A percentile compares a stretch with the other conserved stretches of the same genome.
Evolutionary conservation across 2,113 vertebrate species (phyloP).

Genomic region (Uria lomvia): DNA sequence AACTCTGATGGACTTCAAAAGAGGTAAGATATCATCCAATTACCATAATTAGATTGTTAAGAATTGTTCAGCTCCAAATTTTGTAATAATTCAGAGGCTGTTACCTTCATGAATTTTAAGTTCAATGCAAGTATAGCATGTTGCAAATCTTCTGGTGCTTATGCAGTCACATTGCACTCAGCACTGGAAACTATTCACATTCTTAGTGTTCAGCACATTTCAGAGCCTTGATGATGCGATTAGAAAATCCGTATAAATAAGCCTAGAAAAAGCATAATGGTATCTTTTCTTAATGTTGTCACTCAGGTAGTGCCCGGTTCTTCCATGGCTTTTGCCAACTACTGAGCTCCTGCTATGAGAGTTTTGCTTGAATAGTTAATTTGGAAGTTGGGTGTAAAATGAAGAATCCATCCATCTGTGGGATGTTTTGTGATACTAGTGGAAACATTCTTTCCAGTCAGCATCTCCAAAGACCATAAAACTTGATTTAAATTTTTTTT

Average conservation of each 20-base stretch:
- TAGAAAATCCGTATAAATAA: not conserved
- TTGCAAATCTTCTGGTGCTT: slow-evolving; percentile 35
- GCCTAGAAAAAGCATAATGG: not conserved
- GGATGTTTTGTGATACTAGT: slow-evolving; percentile 19
- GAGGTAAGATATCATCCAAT: slow-evolving; percentile 9
- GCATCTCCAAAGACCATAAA: slow-evolving; percentile 27
- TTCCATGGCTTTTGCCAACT: not conserved
- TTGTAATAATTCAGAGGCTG: slow-evolving; percentile 17
- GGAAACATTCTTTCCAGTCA: slow-evolving; percentile 31
- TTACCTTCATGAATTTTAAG: slow-evolving; percentile 39
- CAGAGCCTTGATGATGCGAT: not conserved
- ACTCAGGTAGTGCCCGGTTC: not conserved
- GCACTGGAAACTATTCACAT: not conserved
- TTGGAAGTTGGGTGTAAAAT: slow-evolving; percentile 16
- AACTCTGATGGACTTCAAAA: slow-evolving; percentile 3
- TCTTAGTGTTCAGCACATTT: slow-evolving; percentile 8
- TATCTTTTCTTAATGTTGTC: not conserved
- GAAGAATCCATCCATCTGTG: not conserved
- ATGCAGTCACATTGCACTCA: not conserved
- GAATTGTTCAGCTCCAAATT: slow-evolving; percentile 26
- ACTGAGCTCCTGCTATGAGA: not conserved
- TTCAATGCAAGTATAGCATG: not conserved
- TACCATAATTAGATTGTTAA: slow-evolving; percentile 52
- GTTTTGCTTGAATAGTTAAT: slow-evolving; percentile 10
- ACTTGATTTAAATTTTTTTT: slow-evolving; percentile 22